A percentile compares a stretch with the other conserved stretches of the same genome.
Evolutionary conservation across 2,888 invertebrate species (phyloP).

Genomic region (Arenicola marina): DNA sequence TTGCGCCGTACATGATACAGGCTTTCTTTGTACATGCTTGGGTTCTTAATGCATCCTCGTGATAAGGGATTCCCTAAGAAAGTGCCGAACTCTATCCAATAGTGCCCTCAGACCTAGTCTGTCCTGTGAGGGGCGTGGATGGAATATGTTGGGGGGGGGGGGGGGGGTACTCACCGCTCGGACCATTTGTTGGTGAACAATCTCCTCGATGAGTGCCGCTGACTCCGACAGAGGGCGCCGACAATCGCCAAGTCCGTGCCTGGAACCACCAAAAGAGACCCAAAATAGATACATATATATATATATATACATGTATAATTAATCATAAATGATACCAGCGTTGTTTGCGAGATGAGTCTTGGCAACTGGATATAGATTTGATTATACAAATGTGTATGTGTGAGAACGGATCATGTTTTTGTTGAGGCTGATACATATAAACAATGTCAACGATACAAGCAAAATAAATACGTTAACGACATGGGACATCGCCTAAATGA

Average conservation of each 20-base stretch:
- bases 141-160: no score
- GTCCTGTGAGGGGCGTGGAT: no score
- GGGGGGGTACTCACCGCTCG: conserved; percentile 67
- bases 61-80: no score
- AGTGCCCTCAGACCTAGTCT: no score
- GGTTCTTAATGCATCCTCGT: no score
- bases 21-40: no score
- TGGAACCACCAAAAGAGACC: conserved; percentile 29
- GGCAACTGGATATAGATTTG: background rate
- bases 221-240: conserved; percentile 80
- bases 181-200: conserved; percentile 80
- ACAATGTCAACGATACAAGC: background rate
- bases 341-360: background rate
- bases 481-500: no score
- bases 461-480: no score
- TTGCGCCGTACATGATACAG: no score
- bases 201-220: conserved; percentile 81
- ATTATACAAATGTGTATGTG: background rate
- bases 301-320: conserved; percentile 2
- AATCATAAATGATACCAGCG: background rate
- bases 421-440: background rate
- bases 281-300: background rate
- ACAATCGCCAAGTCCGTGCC: conserved; percentile 91
- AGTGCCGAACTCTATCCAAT: no score
- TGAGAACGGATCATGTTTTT: background rate